phyloP scores from a whole-genome alignment of 2,888 invertebrate genomes.

The Xanthorhoe spadicearia region DNA sequence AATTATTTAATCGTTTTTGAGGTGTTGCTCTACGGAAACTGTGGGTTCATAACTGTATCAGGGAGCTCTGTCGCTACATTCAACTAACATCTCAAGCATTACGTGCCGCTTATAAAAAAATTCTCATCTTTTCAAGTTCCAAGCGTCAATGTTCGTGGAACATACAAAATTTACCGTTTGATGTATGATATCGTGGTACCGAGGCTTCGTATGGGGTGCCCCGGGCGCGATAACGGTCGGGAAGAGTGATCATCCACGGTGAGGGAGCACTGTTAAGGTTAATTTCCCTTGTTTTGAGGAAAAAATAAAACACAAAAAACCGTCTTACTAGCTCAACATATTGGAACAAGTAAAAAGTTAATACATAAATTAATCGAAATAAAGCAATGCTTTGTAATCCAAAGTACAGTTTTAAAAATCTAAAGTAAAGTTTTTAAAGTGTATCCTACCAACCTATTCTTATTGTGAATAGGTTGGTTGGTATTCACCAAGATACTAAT shows the following conservation, averaged over 20 bases:
- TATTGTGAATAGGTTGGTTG: no score
- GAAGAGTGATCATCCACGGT: slow-evolving; percentile 74
- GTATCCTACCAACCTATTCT: no score
- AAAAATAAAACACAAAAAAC: slow-evolving; percentile 19
- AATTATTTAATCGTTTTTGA: slow-evolving; percentile 80
- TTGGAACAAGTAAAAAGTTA: not conserved
- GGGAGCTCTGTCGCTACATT: slow-evolving; percentile 38
- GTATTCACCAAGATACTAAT: no score
- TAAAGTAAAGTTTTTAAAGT: no score
- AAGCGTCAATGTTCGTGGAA: slow-evolving; percentile 51
- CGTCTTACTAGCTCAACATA: no score
- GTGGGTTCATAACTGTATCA: slow-evolving; percentile 60
- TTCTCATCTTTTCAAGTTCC: not conserved
- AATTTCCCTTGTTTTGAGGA: slow-evolving; percentile 46
- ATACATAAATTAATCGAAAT: no score
- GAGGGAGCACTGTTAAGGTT: slow-evolving; percentile 53
- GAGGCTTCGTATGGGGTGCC: slow-evolving; percentile 72
- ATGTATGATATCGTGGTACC: slow-evolving; percentile 50
- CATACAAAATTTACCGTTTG: slow-evolving; percentile 42
- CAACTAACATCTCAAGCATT: slow-evolving; percentile 39
- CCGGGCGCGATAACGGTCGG: slow-evolving; percentile 72
- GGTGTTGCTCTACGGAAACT: slow-evolving; percentile 74
- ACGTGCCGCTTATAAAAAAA: slow-evolving; percentile 18
- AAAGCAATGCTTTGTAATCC: no score
- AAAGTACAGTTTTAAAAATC: no score